These are phyloP conservation scores for Paramuricea clavata DNA, from an alignment of 92 coral and sea anemone species.

Conservation along the genomic window DNA sequence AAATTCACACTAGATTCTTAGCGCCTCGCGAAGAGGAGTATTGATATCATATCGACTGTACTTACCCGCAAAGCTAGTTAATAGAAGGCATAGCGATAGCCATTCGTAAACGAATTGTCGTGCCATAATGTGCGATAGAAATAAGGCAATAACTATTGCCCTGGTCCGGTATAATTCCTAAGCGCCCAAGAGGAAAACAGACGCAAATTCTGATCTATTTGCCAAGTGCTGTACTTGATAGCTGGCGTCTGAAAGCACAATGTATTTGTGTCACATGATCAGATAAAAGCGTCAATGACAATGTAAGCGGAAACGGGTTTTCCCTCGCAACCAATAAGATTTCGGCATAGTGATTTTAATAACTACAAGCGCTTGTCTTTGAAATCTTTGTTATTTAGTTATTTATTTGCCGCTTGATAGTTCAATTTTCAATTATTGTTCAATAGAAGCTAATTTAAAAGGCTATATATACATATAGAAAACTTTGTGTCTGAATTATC, in stretches of 20 bases:
- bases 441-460: not conserved
- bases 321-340: constrained; percentile 21
- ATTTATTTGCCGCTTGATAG: not conserved
- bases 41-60: not conserved
- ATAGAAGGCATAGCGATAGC: not conserved
- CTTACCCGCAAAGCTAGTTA: not conserved
- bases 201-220: constrained; percentile 17
- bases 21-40: not conserved
- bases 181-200: constrained; percentile 5
- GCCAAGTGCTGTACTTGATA: not conserved
- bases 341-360: not conserved
- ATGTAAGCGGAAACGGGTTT: constrained; percentile 30
- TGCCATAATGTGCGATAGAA: not conserved
- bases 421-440: not conserved
- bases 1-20: not conserved
- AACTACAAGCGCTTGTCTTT: constrained; percentile 23
- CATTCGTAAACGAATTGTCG: not conserved
- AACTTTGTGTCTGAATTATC: too few relatives aligned
- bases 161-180: not conserved
- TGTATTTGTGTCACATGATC: constrained; percentile 29
- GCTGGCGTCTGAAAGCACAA: not conserved
- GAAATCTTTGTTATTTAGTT: not conserved
- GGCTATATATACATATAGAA: not conserved
- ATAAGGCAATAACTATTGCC: not conserved
- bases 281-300: constrained; percentile 44